Percentiles rank a stretch among this genome's conserved stretches.
These are phyloP conservation scores for Mactromeris polynyma DNA, from an alignment of 2,888 invertebrate genomes.

Conservation along the genomic window DNA sequence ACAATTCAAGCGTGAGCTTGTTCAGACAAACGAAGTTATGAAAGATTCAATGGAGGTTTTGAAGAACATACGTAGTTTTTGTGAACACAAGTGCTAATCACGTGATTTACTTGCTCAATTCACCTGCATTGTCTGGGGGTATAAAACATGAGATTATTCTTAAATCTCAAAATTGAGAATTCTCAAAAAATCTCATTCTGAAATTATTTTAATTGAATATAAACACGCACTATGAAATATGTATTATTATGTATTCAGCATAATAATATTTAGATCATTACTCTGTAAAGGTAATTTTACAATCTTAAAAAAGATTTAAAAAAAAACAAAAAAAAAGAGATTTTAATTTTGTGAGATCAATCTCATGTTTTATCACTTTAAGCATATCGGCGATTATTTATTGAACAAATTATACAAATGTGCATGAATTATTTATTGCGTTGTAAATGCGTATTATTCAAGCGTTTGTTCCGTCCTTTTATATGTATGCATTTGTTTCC, in stretches of 20 bases:
- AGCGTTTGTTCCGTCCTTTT: neutral
- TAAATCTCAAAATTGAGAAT: neutral
- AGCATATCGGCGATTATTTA: neutral
- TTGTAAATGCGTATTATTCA: neutral
- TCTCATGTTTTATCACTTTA: too few relatives aligned
- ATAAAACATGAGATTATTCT: neutral
- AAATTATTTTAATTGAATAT: neutral
- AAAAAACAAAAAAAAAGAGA: too few relatives aligned
- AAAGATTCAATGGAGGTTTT: slow-evolving; percentile 75
- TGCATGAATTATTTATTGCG: neutral
- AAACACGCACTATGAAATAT: too few relatives aligned
- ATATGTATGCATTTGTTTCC: too few relatives aligned
- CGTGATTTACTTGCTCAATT: neutral
- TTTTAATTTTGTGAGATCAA: too few relatives aligned
- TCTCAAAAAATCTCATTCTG: neutral
- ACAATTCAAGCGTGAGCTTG: slow-evolving; percentile 75
- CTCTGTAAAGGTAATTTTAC: too few relatives aligned
- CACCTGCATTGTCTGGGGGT: neutral
- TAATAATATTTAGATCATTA: too few relatives aligned
- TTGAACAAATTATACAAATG: neutral
- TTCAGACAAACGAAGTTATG: slow-evolving; percentile 76
- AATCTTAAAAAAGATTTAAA: too few relatives aligned
- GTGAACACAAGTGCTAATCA: slow-evolving; percentile 70
- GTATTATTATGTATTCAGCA: too few relatives aligned
- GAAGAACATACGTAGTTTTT: slow-evolving; percentile 74